These are phyloP conservation scores for Euwallacea fornicatus DNA, from an alignment of 1,140 invertebrate genomes.

Conservation along the genomic window DNA sequence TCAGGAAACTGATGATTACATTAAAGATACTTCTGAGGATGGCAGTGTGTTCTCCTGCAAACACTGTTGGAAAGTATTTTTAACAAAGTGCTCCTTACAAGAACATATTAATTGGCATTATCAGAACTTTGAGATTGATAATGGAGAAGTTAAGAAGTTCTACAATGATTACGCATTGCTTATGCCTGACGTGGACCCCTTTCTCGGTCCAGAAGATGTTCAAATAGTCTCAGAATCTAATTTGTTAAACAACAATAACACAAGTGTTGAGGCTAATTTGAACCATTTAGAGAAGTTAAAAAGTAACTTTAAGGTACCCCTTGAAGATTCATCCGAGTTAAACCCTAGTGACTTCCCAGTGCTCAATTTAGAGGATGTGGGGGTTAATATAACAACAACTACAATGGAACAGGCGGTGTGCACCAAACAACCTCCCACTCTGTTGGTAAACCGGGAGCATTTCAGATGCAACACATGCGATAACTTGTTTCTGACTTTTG, in stretches of 20 bases:
- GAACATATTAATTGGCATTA: constrained; percentile 23
- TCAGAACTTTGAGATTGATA: constrained; percentile 21
- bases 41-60: constrained; percentile 19
- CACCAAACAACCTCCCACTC: too few species aligned
- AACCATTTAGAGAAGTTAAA: neutral
- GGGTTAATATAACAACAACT: too few species aligned
- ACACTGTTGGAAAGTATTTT: constrained; percentile 26
- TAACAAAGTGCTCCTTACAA: constrained; percentile 20
- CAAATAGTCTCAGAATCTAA: neutral
- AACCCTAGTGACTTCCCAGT: too few species aligned
- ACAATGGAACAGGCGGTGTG: too few species aligned
- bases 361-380: too few species aligned
- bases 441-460: too few species aligned
- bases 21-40: constrained; percentile 4
- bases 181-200: constrained; percentile 21
- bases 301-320: neutral
- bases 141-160: constrained; percentile 16
- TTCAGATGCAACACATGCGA: too few species aligned
- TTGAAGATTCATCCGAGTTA: too few species aligned
- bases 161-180: constrained; percentile 26
- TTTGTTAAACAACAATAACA: constrained; percentile 10
- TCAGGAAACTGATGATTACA: neutral
- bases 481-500: neutral
- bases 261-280: neutral
- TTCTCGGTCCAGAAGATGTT: constrained; percentile 10